Percentiles rank a stretch among this genome's conserved stretches.
These are phyloP conservation scores for Drosophila aldrichi DNA, from an alignment of 2,888 invertebrate genomes.

Conservation along the genomic window DNA sequence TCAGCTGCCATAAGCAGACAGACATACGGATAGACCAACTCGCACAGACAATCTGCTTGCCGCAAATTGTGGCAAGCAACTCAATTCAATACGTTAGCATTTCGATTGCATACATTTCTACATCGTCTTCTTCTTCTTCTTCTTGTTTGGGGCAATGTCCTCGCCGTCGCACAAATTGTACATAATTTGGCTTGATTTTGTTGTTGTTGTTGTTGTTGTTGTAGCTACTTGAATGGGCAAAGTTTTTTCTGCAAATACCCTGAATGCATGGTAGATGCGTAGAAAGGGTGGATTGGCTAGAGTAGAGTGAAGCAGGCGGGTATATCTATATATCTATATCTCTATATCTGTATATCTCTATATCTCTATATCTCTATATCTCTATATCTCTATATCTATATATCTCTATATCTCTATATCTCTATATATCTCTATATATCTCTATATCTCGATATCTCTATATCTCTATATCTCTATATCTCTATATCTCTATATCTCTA, in stretches of 20 bases:
- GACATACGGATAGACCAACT: slow-evolving; percentile 10
- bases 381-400: too few relatives aligned
- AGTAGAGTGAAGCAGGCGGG: not conserved
- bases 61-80: slow-evolving; percentile 12
- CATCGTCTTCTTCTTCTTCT: not conserved
- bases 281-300: not conserved
- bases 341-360: too few relatives aligned
- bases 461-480: too few relatives aligned
- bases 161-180: slow-evolving; percentile 67
- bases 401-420: too few relatives aligned
- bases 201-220: slow-evolving; percentile 40
- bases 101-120: slow-evolving; percentile 65
- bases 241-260: slow-evolving; percentile 37
- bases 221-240: slow-evolving; percentile 43
- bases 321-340: too few relatives aligned
- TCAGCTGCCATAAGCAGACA: slow-evolving; percentile 55
- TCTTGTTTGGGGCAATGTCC: slow-evolving; percentile 72
- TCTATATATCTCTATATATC: too few relatives aligned
- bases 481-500: too few relatives aligned
- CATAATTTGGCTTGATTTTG: slow-evolving; percentile 75
- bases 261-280: not conserved
- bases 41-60: slow-evolving; percentile 1
- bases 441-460: too few relatives aligned
- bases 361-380: too few relatives aligned
- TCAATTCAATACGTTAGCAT: slow-evolving; percentile 62